Evolutionary conservation across 35 echinoderm and acorn worm genomes (phyloP).

Genomic region (Eucidaris tribuloides): DNA sequence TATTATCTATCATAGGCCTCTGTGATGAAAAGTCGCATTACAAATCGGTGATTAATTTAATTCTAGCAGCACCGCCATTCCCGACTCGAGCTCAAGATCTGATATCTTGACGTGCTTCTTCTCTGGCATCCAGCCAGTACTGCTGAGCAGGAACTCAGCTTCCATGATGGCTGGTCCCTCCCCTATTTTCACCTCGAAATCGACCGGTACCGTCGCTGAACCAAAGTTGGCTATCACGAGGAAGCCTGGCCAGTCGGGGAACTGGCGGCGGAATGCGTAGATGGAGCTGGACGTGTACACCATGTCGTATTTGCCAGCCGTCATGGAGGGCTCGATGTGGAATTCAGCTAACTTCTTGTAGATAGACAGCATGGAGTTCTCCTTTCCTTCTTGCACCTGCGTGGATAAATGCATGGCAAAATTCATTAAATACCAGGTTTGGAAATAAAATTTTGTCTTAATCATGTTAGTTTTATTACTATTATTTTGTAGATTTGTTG

Average conservation of each 20-base stretch:
- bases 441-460: no score
- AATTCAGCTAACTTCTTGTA: conserved; percentile 15
- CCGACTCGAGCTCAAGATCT: background rate
- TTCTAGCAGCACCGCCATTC: conserved; percentile 7
- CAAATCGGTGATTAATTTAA: background rate
- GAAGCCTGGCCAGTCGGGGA: conserved; percentile 42
- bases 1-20: no score
- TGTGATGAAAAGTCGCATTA: no score
- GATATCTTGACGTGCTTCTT: background rate
- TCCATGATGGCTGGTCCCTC: background rate
- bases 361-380: conserved; percentile 10
- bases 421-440: no score
- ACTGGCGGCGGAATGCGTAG: conserved; percentile 32
- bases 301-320: conserved; percentile 17
- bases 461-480: no score
- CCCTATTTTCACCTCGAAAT: background rate
- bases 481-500: no score
- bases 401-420: no score
- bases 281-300: background rate
- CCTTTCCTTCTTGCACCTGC: conserved; percentile 17
- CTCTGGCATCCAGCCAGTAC: background rate
- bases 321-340: conserved; percentile 44
- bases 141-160: conserved; percentile 4
- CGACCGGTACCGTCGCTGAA: background rate
- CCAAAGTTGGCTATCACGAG: conserved; percentile 54